phyloP scores from a whole-genome alignment of 1,140 invertebrate genomes.

The Drosophila neocordata region DNA sequence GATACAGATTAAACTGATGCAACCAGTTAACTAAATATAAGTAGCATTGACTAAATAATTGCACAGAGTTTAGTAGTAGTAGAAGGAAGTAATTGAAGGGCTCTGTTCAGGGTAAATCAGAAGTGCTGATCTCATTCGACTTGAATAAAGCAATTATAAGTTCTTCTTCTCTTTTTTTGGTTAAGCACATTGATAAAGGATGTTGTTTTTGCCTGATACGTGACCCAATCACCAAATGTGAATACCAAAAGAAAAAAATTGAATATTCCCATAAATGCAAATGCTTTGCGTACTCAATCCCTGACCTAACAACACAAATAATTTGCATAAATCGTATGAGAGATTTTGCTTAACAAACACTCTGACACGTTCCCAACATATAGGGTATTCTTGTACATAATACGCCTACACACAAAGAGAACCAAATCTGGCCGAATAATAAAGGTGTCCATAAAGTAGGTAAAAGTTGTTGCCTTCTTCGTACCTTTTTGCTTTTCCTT shows the following conservation, averaged over 20 bases:
- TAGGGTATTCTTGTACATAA: not conserved
- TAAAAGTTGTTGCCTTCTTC: not conserved
- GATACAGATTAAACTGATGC: too few relatives aligned
- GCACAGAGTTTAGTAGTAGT: not conserved
- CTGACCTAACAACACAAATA: slow-evolving; percentile 8
- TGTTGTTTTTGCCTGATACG: slow-evolving; percentile 13
- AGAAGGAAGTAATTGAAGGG: not conserved
- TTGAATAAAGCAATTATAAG: slow-evolving; percentile 5
- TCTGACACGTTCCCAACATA: slow-evolving; percentile 5
- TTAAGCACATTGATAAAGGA: not conserved
- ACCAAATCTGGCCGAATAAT: slow-evolving; percentile 14
- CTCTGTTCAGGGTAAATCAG: not conserved
- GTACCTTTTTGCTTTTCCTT: slow-evolving; percentile 11
- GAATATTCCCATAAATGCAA: slow-evolving; percentile 27
- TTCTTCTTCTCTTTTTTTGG: not conserved
- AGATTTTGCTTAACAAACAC: not conserved
- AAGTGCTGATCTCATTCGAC: not conserved
- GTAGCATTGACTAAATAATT: not conserved
- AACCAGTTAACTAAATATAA: not conserved
- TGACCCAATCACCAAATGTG: slow-evolving; percentile 27
- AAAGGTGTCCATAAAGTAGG: slow-evolving; percentile 1
- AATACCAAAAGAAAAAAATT: slow-evolving; percentile 9
- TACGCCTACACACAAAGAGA: slow-evolving; percentile 9
- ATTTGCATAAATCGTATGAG: slow-evolving; percentile 32
- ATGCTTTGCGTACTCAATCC: slow-evolving; percentile 20